These are phyloP conservation scores for Notarius lentiginosus DNA, from an alignment of 2,113 vertebrate genomes.

Conservation along the genomic window DNA sequence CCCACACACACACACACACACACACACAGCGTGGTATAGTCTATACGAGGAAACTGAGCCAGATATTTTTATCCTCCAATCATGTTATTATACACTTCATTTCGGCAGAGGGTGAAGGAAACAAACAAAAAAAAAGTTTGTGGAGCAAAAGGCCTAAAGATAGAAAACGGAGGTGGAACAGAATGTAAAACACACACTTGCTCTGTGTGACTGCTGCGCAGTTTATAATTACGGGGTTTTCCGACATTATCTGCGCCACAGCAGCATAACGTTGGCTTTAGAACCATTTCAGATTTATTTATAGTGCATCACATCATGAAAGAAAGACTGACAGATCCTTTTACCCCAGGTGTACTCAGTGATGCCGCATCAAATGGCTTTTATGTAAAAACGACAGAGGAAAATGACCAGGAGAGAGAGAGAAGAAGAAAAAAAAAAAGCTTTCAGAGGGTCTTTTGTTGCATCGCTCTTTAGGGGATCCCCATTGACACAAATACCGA, in stretches of 20 bases:
- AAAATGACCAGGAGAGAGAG: neutral
- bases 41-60: neutral
- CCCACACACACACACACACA: neutral
- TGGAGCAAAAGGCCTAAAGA: neutral
- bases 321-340: neutral
- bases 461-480: neutral
- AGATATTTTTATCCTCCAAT: neutral
- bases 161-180: neutral
- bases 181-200: neutral
- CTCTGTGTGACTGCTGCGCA: neutral
- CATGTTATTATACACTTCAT: neutral
- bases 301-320: neutral
- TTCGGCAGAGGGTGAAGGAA: neutral
- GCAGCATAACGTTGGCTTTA: neutral
- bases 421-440: neutral
- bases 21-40: neutral
- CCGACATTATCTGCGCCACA: too few species aligned
- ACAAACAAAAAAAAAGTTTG: neutral
- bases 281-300: neutral
- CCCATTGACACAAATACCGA: neutral
- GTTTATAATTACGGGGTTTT: neutral
- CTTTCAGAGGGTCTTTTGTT: neutral
- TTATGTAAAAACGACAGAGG: neutral
- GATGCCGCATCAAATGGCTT: neutral
- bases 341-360: neutral